Base-by-base conservation (phyloP, 2,888 invertebrate genomes). In the Cheilosia variabilis region DNA sequence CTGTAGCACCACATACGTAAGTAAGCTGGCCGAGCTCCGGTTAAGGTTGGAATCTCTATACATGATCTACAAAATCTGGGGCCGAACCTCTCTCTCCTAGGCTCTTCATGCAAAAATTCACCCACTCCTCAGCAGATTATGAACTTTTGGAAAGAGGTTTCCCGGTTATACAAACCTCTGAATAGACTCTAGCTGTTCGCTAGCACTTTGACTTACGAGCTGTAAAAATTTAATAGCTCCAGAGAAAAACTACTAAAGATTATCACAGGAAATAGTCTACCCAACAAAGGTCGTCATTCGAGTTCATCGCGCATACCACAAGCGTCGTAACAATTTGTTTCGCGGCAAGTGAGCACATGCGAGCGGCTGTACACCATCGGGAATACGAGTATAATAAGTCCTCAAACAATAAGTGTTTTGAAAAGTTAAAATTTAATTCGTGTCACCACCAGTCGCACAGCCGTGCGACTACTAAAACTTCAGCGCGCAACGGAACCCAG, bases 391-490 rank as follows among this genome's bases (percentile, higher is more conserved):
- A 76, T 81, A 86, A 86, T 81, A 81, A 81, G 76, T 86, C 80
- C 80, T 80, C 71, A 80, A 86, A 86, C 86, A 81, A 86, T 77
- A 68, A 86, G 81, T 72, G 81, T 76, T 86, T 81, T 86, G 27
- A 86, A 86, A 86, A 81, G 86, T 86, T 86, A 72, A 86, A 81
- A 86, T 86, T 77, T 86, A 86, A 86, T 86, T 86, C 76, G 72
- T 86, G 86, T 86, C 86, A 76, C 80, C 71, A 72, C 62, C 84
- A 80, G 80, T 66, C 78, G 68, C 66, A 78, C 69, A 72, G 65
- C 71, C 72, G 72, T 78, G 78, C 68, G 34, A 57, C 68, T 19
- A 57, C 69, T 62, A 77, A 81, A 86, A 81, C 66, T 81, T 86
- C 69, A 63, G 37, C 65, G 41, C 60, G 45, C 68, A 31, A 15